These are phyloP conservation scores for Pinctada fucata DNA, from an alignment of 2,888 invertebrate species.

Conservation along the genomic window DNA sequence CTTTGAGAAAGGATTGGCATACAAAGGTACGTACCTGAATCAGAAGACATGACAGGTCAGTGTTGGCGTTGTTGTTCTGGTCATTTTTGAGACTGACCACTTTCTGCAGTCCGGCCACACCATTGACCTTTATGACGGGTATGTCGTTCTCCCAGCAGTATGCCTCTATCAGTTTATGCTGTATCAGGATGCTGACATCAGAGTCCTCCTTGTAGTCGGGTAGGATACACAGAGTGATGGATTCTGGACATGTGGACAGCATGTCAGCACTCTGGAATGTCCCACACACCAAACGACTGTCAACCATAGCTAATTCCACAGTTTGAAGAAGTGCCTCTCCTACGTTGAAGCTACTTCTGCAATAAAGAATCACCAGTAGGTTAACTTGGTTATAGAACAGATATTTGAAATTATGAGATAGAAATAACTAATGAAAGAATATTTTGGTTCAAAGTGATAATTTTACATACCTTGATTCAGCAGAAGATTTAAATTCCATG, in stretches of 20 bases:
- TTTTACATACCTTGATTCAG: no score
- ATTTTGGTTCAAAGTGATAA: no score
- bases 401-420: no score
- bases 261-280: conserved; percentile 67
- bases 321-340: no score
- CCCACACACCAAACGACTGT: conserved; percentile 59
- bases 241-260: conserved; percentile 66
- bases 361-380: no score
- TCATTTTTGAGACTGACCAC: not conserved
- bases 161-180: conserved; percentile 72
- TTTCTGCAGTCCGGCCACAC: conserved; percentile 6
- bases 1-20: no score
- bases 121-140: conserved; percentile 65
- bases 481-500: no score
- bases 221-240: conserved; percentile 71
- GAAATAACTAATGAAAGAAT: no score
- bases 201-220: conserved; percentile 54
- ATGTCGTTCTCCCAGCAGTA: conserved; percentile 74
- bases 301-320: conserved; percentile 32
- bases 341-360: no score
- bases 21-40: conserved; percentile 14
- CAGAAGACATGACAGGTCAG: conserved; percentile 19
- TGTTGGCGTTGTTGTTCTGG: conserved; percentile 15
- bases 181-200: conserved; percentile 70
- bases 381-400: no score